Base-by-base conservation (phyloP, 2,888 invertebrate species). In the Abrostola tripartita region DNA sequence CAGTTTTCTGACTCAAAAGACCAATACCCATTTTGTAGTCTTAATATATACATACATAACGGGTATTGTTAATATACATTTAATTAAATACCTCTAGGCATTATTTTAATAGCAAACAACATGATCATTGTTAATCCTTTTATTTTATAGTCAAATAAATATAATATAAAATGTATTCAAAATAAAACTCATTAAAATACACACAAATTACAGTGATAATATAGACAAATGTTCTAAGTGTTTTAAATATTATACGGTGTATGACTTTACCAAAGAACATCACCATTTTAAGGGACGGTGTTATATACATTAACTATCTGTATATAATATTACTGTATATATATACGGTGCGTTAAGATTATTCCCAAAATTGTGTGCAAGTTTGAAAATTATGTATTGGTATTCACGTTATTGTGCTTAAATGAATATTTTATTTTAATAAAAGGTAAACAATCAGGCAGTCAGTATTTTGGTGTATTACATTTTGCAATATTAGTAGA, bases 211-310 rank as follows among this genome's bases (percentile, higher is more conserved):
- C 24, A 47, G 12, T 14, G 14, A 14, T 2, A 12, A 24, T 24
- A 24, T 24, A 24, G 44, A 24, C 24, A 47, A 47, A 24, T 47
- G 24, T 9, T 14, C 14, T 14, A 24, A 24, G 44, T 47, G 44
- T 6, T 42, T 42, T 47, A 24, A 24, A 24, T 24, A 44, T 14
- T 1, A 14, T 24, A 56, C 44, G 55, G 56, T 53, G 68, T 53
- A 2, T 35, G 14, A 14, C 40, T 14, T 59, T 51, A 65, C 71
- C 71, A 75, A 71, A 71, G 65, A 75, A 37, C 6, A 7, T 37
- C 12, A 56, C 53, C 50, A 49, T 54, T 70, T 40, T 40, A 14
- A 50, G 44, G 40, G 9, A 63, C 51, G 70, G 54, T 63, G 12
- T 51, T 49, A 37, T 44, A 14, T 12, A 37, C 44, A 54, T 51